phyloP scores from a whole-genome alignment of 2,888 invertebrate species.

The Prenolepis imparis region DNA sequence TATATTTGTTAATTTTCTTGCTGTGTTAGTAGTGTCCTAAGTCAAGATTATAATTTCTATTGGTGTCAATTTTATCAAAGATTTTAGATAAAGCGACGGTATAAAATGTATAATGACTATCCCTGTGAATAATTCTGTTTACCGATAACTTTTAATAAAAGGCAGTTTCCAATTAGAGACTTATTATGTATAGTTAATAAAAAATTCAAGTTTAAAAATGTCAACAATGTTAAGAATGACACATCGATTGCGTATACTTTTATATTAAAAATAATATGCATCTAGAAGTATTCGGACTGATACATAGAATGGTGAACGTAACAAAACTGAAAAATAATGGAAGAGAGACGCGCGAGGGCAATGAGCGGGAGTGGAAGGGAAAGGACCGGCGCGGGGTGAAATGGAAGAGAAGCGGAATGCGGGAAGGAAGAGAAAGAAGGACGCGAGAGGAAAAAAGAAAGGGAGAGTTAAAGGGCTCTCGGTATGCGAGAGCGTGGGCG shows the following conservation, averaged over 20 bases:
- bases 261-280: conserved; percentile 15
- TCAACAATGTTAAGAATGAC: conserved; percentile 5
- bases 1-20: neutral
- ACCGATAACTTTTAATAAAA: neutral
- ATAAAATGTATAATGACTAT: neutral
- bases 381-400: conserved; percentile 28
- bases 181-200: too few species aligned
- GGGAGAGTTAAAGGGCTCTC: conserved; percentile 77
- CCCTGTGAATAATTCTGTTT: neutral
- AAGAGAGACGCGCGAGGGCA: conserved; percentile 35
- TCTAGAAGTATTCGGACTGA: conserved; percentile 10
- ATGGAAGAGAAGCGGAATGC: conserved; percentile 21
- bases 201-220: too few species aligned
- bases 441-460: conserved; percentile 25
- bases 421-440: conserved; percentile 19
- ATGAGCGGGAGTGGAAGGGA: conserved; percentile 25
- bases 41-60: conserved; percentile 1
- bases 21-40: neutral
- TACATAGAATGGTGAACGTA: conserved; percentile 28
- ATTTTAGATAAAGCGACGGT: neutral
- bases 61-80: neutral
- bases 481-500: conserved; percentile 81
- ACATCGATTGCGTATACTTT: neutral
- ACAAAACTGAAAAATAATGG: conserved; percentile 51
- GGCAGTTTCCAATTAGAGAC: neutral